A percentile compares a stretch with the other conserved stretches of the same genome.
Conservation (phyloP, 2,888 invertebrate species). For the Chrysomela aeneicollis region DNA sequence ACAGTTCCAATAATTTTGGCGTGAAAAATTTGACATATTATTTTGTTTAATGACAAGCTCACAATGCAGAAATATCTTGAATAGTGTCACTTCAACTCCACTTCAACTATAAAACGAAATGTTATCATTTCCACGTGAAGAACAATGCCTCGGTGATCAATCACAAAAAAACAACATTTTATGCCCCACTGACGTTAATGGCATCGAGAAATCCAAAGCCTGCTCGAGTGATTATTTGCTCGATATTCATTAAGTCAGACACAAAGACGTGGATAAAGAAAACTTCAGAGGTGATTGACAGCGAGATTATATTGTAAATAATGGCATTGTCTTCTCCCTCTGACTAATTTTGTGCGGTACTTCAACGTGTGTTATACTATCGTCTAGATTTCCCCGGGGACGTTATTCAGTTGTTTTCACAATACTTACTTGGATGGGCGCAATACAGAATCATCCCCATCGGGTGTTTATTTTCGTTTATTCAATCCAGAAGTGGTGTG, state of each 20-base stretch:
- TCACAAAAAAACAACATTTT: not conserved
- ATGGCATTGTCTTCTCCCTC: constrained; percentile 30
- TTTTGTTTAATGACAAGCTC: no score
- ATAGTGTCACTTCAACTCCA: not conserved
- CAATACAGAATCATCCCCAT: not conserved
- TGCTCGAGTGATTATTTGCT: constrained; percentile 29
- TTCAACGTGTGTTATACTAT: constrained; percentile 24
- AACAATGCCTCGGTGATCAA: not conserved
- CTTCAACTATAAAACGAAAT: not conserved
- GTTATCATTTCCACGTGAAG: not conserved
- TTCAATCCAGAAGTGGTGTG: not conserved
- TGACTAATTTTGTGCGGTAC: constrained; percentile 27
- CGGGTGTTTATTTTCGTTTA: not conserved
- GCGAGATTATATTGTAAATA: constrained; percentile 25
- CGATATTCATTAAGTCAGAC: constrained; percentile 29
- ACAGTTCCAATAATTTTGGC: no score
- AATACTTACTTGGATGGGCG: not conserved
- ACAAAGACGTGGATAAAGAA: constrained; percentile 33
- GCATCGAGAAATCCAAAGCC: not conserved
- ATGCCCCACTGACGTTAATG: not conserved
- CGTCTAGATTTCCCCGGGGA: constrained; percentile 26
- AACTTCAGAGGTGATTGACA: constrained; percentile 36
- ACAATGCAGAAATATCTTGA: not conserved
- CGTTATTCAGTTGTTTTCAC: not conserved
- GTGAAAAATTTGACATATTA: no score